A percentile compares a stretch with the other conserved stretches of the same genome.
These are phyloP conservation scores for Oenanthe oenanthe DNA, from an alignment of 2,113 vertebrate species.

Conservation along the genomic window DNA sequence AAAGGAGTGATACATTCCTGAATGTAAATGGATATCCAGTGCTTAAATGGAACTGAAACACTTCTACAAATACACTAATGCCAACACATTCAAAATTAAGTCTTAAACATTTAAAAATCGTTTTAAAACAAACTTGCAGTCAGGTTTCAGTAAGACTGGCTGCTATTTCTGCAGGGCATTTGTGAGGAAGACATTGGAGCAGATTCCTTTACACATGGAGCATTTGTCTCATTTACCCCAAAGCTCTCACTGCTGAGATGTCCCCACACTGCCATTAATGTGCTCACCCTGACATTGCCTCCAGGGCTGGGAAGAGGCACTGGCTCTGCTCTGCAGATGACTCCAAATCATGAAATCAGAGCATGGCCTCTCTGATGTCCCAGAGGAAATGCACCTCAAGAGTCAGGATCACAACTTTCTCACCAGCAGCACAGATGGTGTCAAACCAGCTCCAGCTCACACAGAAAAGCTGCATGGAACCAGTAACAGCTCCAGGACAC, in stretches of 20 bases:
- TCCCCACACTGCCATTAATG: neutral
- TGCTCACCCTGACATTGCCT: neutral
- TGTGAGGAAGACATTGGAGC: neutral
- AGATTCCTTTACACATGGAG: neutral
- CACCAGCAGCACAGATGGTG: neutral
- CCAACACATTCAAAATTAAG: neutral
- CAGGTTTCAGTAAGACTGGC: neutral
- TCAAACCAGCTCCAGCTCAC: accelerated
- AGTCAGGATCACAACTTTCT: neutral
- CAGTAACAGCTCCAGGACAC: neutral
- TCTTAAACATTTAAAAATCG: neutral
- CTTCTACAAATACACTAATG: neutral
- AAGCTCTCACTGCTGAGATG: neutral
- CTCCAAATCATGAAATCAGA: neutral
- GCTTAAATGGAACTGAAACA: neutral
- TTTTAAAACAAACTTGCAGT: neutral
- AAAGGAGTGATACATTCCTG: neutral
- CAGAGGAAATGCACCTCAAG: neutral
- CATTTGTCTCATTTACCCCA: neutral
- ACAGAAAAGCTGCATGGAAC: neutral
- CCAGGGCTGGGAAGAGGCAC: neutral
- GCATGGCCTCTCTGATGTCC: neutral
- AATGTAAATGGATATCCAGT: neutral
- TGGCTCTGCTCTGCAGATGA: neutral
- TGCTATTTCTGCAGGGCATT: neutral